Evolutionary conservation across 2,888 invertebrate species (phyloP), one percentile per base, ranked within the genome.

Genomic region (Heliconius cydno): DNA sequence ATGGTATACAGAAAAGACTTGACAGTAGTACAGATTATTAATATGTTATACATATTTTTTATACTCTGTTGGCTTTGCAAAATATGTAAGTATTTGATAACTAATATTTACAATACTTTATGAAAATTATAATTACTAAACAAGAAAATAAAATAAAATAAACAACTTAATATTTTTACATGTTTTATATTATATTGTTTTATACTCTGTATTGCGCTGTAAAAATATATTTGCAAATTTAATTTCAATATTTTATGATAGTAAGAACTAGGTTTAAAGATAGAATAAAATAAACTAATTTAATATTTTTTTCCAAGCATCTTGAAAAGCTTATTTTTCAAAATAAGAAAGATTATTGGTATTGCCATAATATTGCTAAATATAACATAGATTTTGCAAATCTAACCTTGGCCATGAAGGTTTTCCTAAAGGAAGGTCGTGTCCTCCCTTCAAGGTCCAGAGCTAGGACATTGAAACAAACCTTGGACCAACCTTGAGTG

Each of bases 361-460:
- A 34, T 41, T 70, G 70, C 25, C 41, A 41, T 70, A 46, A 60
- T 12, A 15, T 41, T 70, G 7, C 7, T 15, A 52, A 52, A 41
- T 25, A 25, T 25, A 15, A 25, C 15, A 60, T 60, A n/a, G 28
- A 13, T 13, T 73, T 72, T 70, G 38, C 73, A 73, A 60, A 73
- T 57, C 60, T 79, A 80, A 79, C 83, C 84, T 83, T 80, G 82
- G 38, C 38, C n/a, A 38, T 78, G 67, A 84, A 84, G 86, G 86
- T 79, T 74, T 86, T 84, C 88, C 85, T 86, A 77, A 65, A 38
- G 52, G 85, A 86, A 90, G 90, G 90, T 82, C 82, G 74, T 78
- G 79, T 79, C 84, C 87, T 85, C 85, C 86, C 85, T 76, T 84
- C 85, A 84, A 89, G 89, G 89, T 80, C 78, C 71, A 74, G 67